Evolutionary conservation across 2,797 vertebrate genomes (phyloP).

Genomic region (Acridotheres tristis): DNA sequence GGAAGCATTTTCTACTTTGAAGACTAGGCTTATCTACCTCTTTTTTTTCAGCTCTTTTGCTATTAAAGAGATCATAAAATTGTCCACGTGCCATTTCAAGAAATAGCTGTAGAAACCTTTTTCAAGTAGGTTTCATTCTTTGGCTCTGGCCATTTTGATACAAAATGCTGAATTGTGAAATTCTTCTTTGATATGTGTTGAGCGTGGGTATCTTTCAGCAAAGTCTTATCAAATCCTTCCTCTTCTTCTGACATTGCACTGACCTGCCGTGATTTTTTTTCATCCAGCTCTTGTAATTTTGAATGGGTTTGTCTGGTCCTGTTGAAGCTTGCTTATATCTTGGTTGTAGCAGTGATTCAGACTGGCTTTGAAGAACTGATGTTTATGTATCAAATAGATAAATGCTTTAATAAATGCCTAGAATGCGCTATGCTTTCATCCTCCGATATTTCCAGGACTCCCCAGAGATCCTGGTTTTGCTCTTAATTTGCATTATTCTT

Average conservation of each 20-base stretch:
- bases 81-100: not conserved
- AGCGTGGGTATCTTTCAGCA: not conserved
- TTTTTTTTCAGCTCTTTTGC: not conserved
- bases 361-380: conserved; percentile 3
- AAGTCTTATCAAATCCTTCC: not conserved
- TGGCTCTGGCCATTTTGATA: not conserved
- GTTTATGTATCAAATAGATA: not conserved
- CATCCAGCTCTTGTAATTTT: not conserved
- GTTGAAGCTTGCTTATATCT: not conserved
- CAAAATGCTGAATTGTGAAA: conserved; percentile 3
- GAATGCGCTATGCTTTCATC: not conserved
- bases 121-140: not conserved
- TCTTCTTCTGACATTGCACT: not conserved
- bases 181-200: not conserved
- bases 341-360: not conserved
- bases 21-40: not conserved
- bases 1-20: not conserved
- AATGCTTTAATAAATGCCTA: not conserved
- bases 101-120: not conserved
- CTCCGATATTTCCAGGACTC: not conserved
- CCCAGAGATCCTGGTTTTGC: not conserved
- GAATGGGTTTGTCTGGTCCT: not conserved
- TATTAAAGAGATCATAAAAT: not conserved
- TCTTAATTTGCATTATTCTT: conserved; percentile 20
- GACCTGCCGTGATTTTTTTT: not conserved